These are phyloP conservation scores for Tachina grossa DNA, from an alignment of 2,888 invertebrate species.

Conservation along the genomic window DNA sequence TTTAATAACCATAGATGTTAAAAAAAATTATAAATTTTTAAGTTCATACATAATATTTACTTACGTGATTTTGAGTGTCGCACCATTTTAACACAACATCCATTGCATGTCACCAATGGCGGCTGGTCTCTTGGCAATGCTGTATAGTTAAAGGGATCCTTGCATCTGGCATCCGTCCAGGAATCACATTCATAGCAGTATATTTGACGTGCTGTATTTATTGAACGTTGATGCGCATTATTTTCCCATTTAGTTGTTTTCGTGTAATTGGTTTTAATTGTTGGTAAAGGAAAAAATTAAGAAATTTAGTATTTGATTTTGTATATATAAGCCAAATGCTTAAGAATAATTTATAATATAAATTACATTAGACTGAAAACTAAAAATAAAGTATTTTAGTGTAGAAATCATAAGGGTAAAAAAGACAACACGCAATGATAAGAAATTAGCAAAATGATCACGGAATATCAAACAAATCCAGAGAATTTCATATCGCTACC, in stretches of 20 bases:
- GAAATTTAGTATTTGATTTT: constrained; percentile 43
- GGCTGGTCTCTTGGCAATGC: constrained; percentile 94
- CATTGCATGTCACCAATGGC: constrained; percentile 93
- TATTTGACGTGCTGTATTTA: constrained; percentile 89
- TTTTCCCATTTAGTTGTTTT: constrained; percentile 2
- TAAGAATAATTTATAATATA: constrained; percentile 23
- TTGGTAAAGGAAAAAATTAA: constrained; percentile 3
- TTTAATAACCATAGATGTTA: constrained; percentile 1
- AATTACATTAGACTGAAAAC: constrained; percentile 45
- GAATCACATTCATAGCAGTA: constrained; percentile 98
- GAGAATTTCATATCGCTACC: too few species aligned
- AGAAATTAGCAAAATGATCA: background rate
- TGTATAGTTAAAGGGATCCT: constrained; percentile 96
- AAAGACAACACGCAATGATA: background rate
- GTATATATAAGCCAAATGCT: constrained; percentile 16
- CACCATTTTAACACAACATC: constrained; percentile 98
- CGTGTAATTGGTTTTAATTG: background rate
- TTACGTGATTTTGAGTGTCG: constrained; percentile 94
- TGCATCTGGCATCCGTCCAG: constrained; percentile 94
- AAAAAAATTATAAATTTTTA: too few species aligned
- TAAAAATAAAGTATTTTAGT: background rate
- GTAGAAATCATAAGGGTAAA: too few species aligned
- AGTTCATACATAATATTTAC: constrained; percentile 81
- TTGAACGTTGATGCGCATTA: background rate
- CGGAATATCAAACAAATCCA: too few species aligned